Evolutionary conservation across 2,797 vertebrate species (phyloP), one percentile per base, ranked within the genome.

Genomic region (Caiman crocodilus): DNA sequence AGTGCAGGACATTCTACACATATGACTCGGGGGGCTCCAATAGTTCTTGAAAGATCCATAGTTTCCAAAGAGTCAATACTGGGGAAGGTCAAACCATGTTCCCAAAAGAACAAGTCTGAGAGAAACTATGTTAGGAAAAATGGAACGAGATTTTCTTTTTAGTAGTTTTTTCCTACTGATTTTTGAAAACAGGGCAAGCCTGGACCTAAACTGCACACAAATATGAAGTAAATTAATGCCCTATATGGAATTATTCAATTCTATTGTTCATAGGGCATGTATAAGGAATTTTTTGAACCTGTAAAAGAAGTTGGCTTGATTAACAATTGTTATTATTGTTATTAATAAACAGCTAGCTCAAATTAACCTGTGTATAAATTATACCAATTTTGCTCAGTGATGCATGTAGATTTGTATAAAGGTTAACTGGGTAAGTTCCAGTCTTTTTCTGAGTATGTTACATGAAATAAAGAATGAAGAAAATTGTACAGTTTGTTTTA

Each of bases 271-370:
- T 55, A 79, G 60, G 42, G 56, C 59, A 90, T 0, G 0, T 90
- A 55, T 65, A 81, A 4, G 28, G 63, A 87, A 76, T 90, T 76
- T 83, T 95, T 60, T 90, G 75, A 96, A 56, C 50, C 83, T 83
- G 74, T 90, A 90, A 90, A 94, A 94, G 95, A 94, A 82, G 85
- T 94, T 96, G 94, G 91, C 93, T 96, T 96, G 94, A 95, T 97
- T 98, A 97, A 95, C 82, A 96, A 87, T 95, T 96, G 61, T 94
- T 95, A 95, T 94, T 97, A 97, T 94, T 96, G 94, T 83, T 94
- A 96, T 90, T 95, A 95, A 82, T 81, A 95, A 96, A 95, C 81
- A 82, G 80, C 90, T 96, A 93, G 87, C 85, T 96, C 85, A 94
- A 92, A 97, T 93, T 97, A 96, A 96, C 88, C 79, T 94, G 74